Evolutionary conservation across 2,888 invertebrate species (phyloP).

Genomic region (Drosophila limbata): DNA sequence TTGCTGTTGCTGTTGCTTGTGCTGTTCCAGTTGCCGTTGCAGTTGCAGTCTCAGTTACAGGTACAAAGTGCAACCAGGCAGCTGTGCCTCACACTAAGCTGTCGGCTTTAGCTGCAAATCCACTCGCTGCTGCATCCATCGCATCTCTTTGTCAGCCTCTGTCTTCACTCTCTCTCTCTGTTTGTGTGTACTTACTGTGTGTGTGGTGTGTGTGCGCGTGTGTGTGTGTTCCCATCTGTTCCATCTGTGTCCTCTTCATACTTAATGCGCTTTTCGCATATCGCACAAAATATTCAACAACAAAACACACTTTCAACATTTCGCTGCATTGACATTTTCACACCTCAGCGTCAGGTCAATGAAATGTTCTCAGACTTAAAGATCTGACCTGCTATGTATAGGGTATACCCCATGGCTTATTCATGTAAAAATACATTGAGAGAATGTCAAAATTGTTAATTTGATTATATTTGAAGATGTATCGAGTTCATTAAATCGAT

Average conservation of each 20-base stretch:
- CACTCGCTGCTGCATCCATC: conserved; percentile 44
- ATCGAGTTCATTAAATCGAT: no score
- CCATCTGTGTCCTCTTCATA: conserved; percentile 48
- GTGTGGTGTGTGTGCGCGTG: conserved; percentile 12
- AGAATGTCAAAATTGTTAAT: no score
- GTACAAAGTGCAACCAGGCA: conserved; percentile 58
- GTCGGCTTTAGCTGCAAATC: conserved; percentile 66
- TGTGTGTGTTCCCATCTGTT: conserved; percentile 36
- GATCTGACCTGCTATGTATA: neutral
- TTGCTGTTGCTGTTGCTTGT: neutral
- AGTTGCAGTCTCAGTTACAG: conserved; percentile 38
- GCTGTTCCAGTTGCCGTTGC: neutral
- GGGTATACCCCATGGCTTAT: no score
- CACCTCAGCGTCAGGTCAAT: conserved; percentile 50
- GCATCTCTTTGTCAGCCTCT: conserved; percentile 43
- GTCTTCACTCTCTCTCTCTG: conserved; percentile 12
- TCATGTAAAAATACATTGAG: no score
- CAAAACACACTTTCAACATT: conserved; percentile 27
- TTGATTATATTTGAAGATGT: no score
- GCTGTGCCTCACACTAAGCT: conserved; percentile 64
- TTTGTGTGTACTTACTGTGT: conserved; percentile 7
- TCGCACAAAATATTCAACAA: conserved; percentile 42
- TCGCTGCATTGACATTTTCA: conserved; percentile 41
- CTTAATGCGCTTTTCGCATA: conserved; percentile 61
- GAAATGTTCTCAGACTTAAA: conserved; percentile 24